Percentiles rank a stretch among this genome's conserved stretches.
Evolutionary conservation across 1,140 invertebrate species (phyloP).

Genomic region (Drosophila bocqueti): DNA sequence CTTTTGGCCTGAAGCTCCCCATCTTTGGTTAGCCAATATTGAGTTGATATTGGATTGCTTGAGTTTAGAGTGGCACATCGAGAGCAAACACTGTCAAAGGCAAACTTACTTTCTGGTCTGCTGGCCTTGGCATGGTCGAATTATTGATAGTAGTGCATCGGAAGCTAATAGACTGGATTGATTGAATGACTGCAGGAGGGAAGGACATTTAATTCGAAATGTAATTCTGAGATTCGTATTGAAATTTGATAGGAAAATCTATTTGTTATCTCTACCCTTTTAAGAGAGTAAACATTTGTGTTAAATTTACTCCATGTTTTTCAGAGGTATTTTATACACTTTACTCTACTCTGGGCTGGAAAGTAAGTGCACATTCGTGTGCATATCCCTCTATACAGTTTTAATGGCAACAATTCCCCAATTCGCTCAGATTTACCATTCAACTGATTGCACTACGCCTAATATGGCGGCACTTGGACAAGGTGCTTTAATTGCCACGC

Average conservation of each 20-base stretch:
- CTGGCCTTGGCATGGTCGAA: slow-evolving; percentile 35
- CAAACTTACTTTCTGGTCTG: slow-evolving; percentile 26
- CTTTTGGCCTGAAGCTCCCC: slow-evolving; percentile 5
- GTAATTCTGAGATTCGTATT: neutral
- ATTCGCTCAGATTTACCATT: slow-evolving; percentile 17
- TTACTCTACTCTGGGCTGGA: neutral
- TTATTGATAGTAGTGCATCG: slow-evolving; percentile 32
- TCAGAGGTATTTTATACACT: neutral
- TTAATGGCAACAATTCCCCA: slow-evolving; percentile 28
- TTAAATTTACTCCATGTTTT: neutral
- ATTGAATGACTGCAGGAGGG: neutral
- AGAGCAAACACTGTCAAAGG: slow-evolving; percentile 11
- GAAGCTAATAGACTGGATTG: slow-evolving; percentile 35
- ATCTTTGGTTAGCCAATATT: slow-evolving; percentile 48
- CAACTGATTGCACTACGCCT: slow-evolving; percentile 46
- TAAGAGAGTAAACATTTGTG: neutral
- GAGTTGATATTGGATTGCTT: slow-evolving; percentile 44
- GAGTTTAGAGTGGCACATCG: slow-evolving; percentile 13
- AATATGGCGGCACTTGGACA: slow-evolving; percentile 54
- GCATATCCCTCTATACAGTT: slow-evolving; percentile 12
- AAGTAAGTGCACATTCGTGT: slow-evolving; percentile 8
- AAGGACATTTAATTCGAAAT: neutral
- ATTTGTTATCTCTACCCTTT: neutral
- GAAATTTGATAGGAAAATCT: neutral
- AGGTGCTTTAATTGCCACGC: slow-evolving; percentile 60